A percentile compares a stretch with the other conserved stretches of the same genome.
Evolutionary conservation across 2,113 vertebrate species (phyloP).

Genomic region (Mystacornis crossleyi): DNA sequence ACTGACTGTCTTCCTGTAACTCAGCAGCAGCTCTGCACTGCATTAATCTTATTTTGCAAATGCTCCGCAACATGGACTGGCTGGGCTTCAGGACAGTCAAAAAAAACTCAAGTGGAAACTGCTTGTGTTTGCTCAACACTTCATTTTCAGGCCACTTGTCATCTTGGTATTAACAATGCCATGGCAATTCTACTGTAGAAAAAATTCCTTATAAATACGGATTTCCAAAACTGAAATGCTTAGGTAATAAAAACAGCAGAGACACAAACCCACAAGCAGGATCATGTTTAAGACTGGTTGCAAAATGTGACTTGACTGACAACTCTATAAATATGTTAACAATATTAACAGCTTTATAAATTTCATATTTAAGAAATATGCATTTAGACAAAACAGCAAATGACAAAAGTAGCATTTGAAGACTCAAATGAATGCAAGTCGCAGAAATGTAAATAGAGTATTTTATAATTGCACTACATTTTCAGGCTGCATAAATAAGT

Average conservation of each 20-base stretch:
- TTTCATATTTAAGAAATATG: not conserved
- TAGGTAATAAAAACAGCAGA: not conserved
- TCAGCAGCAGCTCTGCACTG: not conserved
- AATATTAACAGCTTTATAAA: not conserved
- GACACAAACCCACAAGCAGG: not conserved
- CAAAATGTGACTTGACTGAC: not conserved
- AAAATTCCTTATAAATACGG: slow-evolving; percentile 35
- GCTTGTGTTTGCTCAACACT: not conserved
- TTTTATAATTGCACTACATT: slow-evolving; percentile 44
- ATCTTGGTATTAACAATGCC: slow-evolving; percentile 10
- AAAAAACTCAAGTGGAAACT: not conserved
- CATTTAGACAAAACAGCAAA: slow-evolving; percentile 6
- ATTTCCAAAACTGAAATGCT: slow-evolving; percentile 18
- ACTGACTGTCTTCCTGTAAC: not conserved
- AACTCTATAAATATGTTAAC: too few relatives aligned
- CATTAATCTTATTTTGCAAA: not conserved
- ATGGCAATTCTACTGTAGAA: not conserved
- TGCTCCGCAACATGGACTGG: not conserved
- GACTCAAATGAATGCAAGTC: not conserved
- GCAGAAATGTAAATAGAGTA: not conserved
- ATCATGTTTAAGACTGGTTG: not conserved
- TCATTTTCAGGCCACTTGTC: not conserved
- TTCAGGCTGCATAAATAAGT: not conserved
- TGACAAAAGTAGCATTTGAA: not conserved
- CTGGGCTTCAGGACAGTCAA: not conserved